A percentile compares a stretch with the other conserved stretches of the same genome.
phyloP scores from a whole-genome alignment of 2,797 vertebrate genomes.

The Poeciliopsis gracilis region DNA sequence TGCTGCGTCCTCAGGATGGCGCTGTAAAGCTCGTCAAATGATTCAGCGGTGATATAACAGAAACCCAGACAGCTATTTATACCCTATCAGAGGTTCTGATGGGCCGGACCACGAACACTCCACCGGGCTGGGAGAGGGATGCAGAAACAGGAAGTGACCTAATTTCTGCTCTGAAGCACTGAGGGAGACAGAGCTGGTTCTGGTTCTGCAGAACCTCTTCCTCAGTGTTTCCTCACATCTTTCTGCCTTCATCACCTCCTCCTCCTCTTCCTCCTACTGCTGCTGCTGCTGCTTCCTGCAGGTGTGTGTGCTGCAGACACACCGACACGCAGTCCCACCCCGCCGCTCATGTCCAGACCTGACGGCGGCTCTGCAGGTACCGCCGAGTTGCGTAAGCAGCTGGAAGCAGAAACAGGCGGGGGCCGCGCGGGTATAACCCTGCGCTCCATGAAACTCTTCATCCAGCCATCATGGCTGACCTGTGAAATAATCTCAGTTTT shows the following conservation, averaged over 20 bases:
- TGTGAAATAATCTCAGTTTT: background rate
- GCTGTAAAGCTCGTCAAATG: background rate
- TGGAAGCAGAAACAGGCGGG: slow-evolving; percentile 17
- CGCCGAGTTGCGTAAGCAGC: slow-evolving; percentile 69
- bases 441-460: background rate
- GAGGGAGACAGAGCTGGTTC: slow-evolving; percentile 15
- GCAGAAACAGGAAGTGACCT: slow-evolving; percentile 68
- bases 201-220: slow-evolving; percentile 22
- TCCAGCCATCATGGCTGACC: background rate
- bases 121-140: background rate
- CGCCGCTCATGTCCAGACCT: slow-evolving; percentile 70
- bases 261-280: background rate
- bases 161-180: slow-evolving; percentile 60
- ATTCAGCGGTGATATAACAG: background rate
- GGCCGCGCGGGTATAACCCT: slow-evolving; percentile 4
- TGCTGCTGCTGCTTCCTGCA: background rate
- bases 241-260: background rate
- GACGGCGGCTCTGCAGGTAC: slow-evolving; percentile 75
- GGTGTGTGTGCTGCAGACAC: slow-evolving; percentile 11
- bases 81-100: background rate
- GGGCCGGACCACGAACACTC: background rate
- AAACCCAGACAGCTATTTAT: slow-evolving; percentile 5
- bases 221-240: background rate
- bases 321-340: slow-evolving; percentile 46
- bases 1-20: background rate